These are phyloP conservation scores for Mobula birostris DNA, from an alignment of 2,113 vertebrate species.

Conservation along the genomic window DNA sequence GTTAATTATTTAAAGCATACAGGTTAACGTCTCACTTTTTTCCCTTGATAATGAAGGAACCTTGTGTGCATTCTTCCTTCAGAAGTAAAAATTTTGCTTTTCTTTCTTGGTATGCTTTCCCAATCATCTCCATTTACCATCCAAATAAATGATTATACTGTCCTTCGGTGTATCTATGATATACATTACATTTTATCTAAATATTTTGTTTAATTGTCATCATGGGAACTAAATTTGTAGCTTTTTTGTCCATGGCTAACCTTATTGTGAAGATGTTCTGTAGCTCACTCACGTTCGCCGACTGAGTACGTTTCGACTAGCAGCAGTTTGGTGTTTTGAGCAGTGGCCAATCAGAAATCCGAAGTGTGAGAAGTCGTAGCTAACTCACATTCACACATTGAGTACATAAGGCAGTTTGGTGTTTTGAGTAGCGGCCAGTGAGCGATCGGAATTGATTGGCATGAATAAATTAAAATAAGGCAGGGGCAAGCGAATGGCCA, in stretches of 20 bases:
- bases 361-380: too few species aligned
- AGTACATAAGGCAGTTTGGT: too few species aligned
- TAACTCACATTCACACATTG: too few species aligned
- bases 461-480: too few species aligned
- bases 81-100: not conserved
- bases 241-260: not conserved
- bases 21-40: not conserved
- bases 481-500: too few species aligned
- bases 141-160: not conserved
- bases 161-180: not conserved
- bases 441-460: too few species aligned
- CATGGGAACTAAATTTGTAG: not conserved
- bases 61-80: not conserved
- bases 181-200: not conserved
- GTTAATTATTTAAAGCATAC: not conserved
- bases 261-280: not conserved
- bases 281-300: too few species aligned
- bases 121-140: not conserved
- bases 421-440: too few species aligned
- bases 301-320: too few species aligned
- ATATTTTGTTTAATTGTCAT: not conserved
- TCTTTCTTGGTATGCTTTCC: not conserved
- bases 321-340: too few species aligned
- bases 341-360: too few species aligned
- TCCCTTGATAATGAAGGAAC: not conserved